Percentiles rank a stretch among this genome's conserved stretches.
Conservation (phyloP, 2,888 invertebrate genomes). For the Polydrusus tereticollis region DNA sequence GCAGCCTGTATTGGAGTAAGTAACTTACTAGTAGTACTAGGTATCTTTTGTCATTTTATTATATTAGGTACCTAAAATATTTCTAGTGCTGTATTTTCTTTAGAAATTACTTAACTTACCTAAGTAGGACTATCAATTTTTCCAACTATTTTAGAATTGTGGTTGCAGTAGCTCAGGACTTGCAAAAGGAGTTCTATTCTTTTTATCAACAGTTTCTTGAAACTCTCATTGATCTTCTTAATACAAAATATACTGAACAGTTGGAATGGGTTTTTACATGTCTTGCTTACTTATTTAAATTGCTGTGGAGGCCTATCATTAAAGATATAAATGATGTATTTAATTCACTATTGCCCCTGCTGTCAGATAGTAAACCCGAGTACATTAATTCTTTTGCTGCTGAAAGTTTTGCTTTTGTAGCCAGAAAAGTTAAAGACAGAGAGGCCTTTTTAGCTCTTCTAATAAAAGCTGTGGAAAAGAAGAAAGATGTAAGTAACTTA, state of each 20-base stretch:
- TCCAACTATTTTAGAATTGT: conserved; percentile 74
- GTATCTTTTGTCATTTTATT: too few relatives aligned
- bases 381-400: conserved; percentile 95
- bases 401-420: conserved; percentile 95
- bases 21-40: conserved; percentile 56
- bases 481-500: conserved; percentile 75
- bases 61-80: too few relatives aligned
- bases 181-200: conserved; percentile 90
- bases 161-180: conserved; percentile 87
- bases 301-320: conserved; percentile 85
- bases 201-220: conserved; percentile 84
- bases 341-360: conserved; percentile 78
- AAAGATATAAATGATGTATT: conserved; percentile 83
- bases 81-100: background rate
- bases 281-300: conserved; percentile 92
- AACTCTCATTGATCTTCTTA: conserved; percentile 77
- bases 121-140: background rate
- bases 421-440: conserved; percentile 88
- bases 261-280: conserved; percentile 89
- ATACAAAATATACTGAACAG: conserved; percentile 84
- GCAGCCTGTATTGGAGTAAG: conserved; percentile 89
- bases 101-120: background rate
- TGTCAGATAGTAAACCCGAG: conserved; percentile 82
- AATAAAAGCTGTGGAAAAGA: conserved; percentile 75
- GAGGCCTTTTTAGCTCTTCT: conserved; percentile 79